Percentiles rank a stretch among this genome's conserved stretches.
These are phyloP conservation scores for Leptobrachium ailaonicum DNA, from an alignment of 2,113 vertebrate genomes.

Conservation along the genomic window DNA sequence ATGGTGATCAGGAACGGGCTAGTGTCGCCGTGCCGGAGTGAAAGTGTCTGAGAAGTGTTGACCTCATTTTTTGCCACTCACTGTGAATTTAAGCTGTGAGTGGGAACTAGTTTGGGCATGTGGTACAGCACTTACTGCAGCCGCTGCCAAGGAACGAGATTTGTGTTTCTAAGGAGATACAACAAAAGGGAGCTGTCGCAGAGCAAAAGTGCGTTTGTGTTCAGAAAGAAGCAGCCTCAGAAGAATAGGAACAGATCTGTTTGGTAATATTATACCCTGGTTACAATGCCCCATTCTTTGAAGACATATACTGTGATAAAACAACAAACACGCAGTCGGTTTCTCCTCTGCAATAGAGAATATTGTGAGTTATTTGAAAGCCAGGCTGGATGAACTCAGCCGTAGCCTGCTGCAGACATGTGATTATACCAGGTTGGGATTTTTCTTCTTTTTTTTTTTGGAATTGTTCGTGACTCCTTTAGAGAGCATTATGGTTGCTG, in stretches of 20 bases:
- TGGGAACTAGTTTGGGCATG: slow-evolving; percentile 78
- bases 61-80: slow-evolving; percentile 79
- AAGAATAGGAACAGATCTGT: slow-evolving; percentile 54
- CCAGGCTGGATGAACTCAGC: slow-evolving; percentile 57
- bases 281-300: slow-evolving; percentile 57
- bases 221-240: slow-evolving; percentile 52
- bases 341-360: slow-evolving; percentile 56
- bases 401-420: slow-evolving; percentile 51
- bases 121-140: slow-evolving; percentile 67
- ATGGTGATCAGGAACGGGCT: slow-evolving; percentile 65
- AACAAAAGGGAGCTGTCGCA: slow-evolving; percentile 74
- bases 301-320: slow-evolving; percentile 31
- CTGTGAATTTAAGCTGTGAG: slow-evolving; percentile 81
- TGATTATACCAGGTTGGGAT: slow-evolving; percentile 42
- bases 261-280: slow-evolving; percentile 63
- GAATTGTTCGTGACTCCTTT: slow-evolving; percentile 53
- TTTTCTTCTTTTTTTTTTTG: background rate
- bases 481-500: slow-evolving; percentile 45
- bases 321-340: slow-evolving; percentile 51
- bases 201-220: slow-evolving; percentile 62
- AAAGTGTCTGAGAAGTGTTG: slow-evolving; percentile 72
- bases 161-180: slow-evolving; percentile 81
- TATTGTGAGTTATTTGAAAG: slow-evolving; percentile 52
- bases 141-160: slow-evolving; percentile 76
- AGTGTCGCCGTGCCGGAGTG: slow-evolving; percentile 64